Evolutionary conservation across 1,140 invertebrate species (phyloP), one percentile per base, ranked within the genome.

Genomic region (Batillaria attramentaria): DNA sequence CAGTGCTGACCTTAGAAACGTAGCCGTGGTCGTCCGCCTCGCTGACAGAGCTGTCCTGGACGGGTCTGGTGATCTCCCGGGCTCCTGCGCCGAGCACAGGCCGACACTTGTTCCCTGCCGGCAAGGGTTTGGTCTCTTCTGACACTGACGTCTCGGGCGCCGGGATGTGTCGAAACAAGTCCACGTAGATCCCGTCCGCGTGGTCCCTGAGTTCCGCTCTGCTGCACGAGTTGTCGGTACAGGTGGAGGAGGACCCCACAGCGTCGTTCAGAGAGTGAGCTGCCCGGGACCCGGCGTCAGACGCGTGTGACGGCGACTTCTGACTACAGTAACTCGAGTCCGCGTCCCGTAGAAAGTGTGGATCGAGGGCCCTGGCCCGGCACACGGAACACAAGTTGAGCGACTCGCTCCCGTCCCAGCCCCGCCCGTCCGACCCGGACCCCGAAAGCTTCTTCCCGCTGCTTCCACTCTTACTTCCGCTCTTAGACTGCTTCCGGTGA

Each of bases 171-270:
- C 74, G 73, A 54, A 77, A 80, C 24, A 80, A 28, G 41, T 80
- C 79, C 20, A 80, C 79, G 57, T 80, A 80, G 42, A 60, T 72
- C 2, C 74, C 79, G 1, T 77, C 79, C 16, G 74, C 43, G 0
- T 43, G 28, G 18, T 70, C 66, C n/a, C n/a, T n/a, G n/a, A n/a
- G n/a, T n/a, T n/a, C n/a, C n/a, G n/a, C n/a, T n/a, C n/a, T n/a
- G n/a, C n/a, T n/a, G n/a, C n/a, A n/a, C n/a, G n/a, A n/a, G n/a
- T n/a, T n/a, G n/a, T n/a, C n/a, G n/a, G n/a, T n/a, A n/a, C n/a
- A n/a, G n/a, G n/a, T n/a, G 3, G 68, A 57, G 8, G n/a, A 28
- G 28, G 57, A 10, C 8, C 8, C 46, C 31, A 18, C 4, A 28
- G 35, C 16, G 20, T 16, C 41, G 42, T 72, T 41, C 31, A 42